Percentiles rank a stretch among this genome's conserved stretches.
Evolutionary conservation across 2,113 vertebrate genomes (phyloP).

Genomic region (Cettia cetti): DNA sequence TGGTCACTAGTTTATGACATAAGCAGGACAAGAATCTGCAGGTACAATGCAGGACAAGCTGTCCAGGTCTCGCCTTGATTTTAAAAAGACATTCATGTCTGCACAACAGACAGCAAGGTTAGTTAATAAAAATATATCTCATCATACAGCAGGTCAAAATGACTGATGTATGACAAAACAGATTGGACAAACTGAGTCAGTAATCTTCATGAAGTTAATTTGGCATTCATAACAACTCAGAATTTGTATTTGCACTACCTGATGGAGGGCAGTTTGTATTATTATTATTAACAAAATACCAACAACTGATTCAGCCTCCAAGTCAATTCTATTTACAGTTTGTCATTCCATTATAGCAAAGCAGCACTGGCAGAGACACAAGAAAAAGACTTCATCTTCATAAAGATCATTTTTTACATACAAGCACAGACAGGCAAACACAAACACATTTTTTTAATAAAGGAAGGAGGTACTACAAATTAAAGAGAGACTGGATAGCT

Average conservation of each 20-base stretch:
- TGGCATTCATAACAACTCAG: slow-evolving; percentile 21
- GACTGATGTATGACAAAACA: slow-evolving; percentile 25
- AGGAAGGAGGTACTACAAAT: background rate
- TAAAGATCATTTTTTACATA: slow-evolving; percentile 15
- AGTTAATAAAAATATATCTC: slow-evolving; percentile 32
- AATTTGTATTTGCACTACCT: slow-evolving; percentile 37
- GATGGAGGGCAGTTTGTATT: slow-evolving; percentile 31
- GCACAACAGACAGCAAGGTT: background rate
- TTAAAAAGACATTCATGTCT: background rate
- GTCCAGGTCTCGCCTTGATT: background rate
- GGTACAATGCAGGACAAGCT: background rate
- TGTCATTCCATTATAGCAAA: slow-evolving; percentile 33
- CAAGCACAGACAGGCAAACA: slow-evolving; percentile 42
- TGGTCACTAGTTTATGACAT: background rate
- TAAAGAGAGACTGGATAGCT: background rate
- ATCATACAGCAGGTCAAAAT: slow-evolving; percentile 30
- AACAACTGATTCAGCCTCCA: slow-evolving; percentile 41
- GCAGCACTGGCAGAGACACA: slow-evolving; percentile 23
- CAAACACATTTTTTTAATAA: slow-evolving; percentile 21
- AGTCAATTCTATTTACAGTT: slow-evolving; percentile 65
- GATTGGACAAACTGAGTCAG: background rate
- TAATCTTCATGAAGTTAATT: slow-evolving; percentile 38
- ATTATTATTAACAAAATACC: slow-evolving; percentile 61
- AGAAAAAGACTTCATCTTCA: slow-evolving; percentile 23
- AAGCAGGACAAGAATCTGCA: background rate